A percentile compares a stretch with the other conserved stretches of the same genome.
Evolutionary conservation across 2,888 invertebrate species (phyloP).

Genomic region (Clunio marinus): DNA sequence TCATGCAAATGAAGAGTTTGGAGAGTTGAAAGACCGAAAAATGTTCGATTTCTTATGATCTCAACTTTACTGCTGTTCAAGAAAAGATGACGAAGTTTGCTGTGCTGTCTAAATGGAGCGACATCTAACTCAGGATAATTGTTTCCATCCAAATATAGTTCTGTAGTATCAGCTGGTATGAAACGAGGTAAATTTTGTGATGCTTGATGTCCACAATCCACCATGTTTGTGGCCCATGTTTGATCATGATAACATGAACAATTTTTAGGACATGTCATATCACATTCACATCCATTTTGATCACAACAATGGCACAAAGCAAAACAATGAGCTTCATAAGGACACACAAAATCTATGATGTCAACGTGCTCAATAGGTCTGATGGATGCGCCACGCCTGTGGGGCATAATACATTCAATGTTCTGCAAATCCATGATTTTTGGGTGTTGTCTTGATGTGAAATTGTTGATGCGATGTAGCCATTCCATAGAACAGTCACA

Average conservation of each 20-base stretch:
- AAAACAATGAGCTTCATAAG: constrained; percentile 89
- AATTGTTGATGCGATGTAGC: constrained; percentile 84
- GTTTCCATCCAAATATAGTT: constrained; percentile 88
- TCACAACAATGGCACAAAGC: constrained; percentile 94
- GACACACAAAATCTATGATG: constrained; percentile 83
- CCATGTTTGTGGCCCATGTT: constrained; percentile 87
- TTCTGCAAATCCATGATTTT: constrained; percentile 83
- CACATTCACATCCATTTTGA: constrained; percentile 93
- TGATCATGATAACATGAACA: constrained; percentile 94
- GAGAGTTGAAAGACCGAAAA: constrained; percentile 77
- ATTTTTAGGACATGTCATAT: constrained; percentile 91
- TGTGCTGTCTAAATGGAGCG: constrained; percentile 88
- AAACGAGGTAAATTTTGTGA: constrained; percentile 63
- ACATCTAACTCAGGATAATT: constrained; percentile 78
- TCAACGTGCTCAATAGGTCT: constrained; percentile 71
- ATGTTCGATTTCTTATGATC: constrained; percentile 84
- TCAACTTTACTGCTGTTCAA: constrained; percentile 82
- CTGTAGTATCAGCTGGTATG: constrained; percentile 94
- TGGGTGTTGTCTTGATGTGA: constrained; percentile 80
- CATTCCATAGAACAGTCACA: constrained; percentile 96
- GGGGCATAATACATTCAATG: constrained; percentile 82
- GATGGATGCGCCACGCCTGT: constrained; percentile 74
- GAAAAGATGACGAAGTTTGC: constrained; percentile 80
- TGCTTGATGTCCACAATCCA: constrained; percentile 80
- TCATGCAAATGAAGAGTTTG: constrained; percentile 79